Evolutionary conservation across 2,888 invertebrate genomes (phyloP).

Genomic region (Amphiduros pacificus): DNA sequence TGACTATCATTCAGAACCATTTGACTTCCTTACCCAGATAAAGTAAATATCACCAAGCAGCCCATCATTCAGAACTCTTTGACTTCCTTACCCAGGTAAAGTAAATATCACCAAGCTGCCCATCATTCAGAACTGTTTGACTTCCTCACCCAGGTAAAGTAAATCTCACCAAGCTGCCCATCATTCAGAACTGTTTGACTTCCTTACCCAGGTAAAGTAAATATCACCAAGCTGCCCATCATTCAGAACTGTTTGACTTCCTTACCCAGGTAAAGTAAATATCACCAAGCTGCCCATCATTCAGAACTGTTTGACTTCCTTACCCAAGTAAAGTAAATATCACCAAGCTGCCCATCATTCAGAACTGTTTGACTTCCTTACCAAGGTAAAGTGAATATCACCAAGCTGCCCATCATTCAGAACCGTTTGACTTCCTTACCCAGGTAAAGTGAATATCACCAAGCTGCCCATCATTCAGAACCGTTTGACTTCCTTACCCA

Average conservation of each 20-base stretch:
- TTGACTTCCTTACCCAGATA: conserved; percentile 70
- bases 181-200: conserved; percentile 78
- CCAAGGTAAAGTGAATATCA: conserved; percentile 63
- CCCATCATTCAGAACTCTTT: conserved; percentile 81
- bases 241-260: conserved; percentile 78
- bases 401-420: conserved; percentile 76
- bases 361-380: conserved; percentile 77
- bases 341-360: conserved; percentile 76
- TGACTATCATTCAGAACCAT: conserved; percentile 79
- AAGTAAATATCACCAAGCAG: conserved; percentile 69
- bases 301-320: conserved; percentile 79
- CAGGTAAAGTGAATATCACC: conserved; percentile 62
- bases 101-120: conserved; percentile 72
- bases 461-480: conserved; percentile 77
- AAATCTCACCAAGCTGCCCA: conserved; percentile 71
- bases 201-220: conserved; percentile 66
- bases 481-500: conserved; percentile 76
- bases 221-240: conserved; percentile 75
- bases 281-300: conserved; percentile 74
- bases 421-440: conserved; percentile 77
- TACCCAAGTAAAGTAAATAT: conserved; percentile 64
- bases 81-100: conserved; percentile 67
- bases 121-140: conserved; percentile 80
- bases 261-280: conserved; percentile 66
- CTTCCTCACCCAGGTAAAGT: conserved; percentile 66